phyloP scores from a whole-genome alignment of 2,797 vertebrate genomes.

The Sandelia bainsii region DNA sequence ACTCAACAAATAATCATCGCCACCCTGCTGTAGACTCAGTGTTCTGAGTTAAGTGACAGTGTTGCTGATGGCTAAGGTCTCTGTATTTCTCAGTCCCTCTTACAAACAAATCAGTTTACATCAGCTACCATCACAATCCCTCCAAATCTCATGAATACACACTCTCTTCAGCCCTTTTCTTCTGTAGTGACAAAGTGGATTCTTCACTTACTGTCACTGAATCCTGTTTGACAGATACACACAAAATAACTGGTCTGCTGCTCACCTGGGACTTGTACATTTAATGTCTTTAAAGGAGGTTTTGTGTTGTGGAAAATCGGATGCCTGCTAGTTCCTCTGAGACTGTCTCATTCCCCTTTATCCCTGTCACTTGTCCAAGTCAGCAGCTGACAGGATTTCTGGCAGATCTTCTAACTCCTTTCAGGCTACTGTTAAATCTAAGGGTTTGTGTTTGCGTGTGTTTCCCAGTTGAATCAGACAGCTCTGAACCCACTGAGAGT shows the following conservation, averaged over 20 bases:
- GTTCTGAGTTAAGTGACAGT: too few species aligned
- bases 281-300: constrained; percentile 24
- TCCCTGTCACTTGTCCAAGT: constrained; percentile 33
- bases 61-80: neutral
- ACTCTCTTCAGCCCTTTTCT: constrained; percentile 8
- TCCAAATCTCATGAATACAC: constrained; percentile 32
- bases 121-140: constrained; percentile 24
- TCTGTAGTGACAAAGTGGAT: constrained; percentile 12
- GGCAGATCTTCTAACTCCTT: constrained; percentile 35
- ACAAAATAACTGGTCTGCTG: neutral
- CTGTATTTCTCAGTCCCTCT: neutral
- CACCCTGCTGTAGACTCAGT: neutral
- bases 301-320: constrained; percentile 30
- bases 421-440: constrained; percentile 29
- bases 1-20: neutral
- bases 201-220: constrained; percentile 11
- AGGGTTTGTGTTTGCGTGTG: constrained; percentile 10
- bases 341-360: constrained; percentile 22
- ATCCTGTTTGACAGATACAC: constrained; percentile 24
- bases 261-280: constrained; percentile 42
- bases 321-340: constrained; percentile 27
- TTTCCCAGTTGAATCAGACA: constrained; percentile 42
- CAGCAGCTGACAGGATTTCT: constrained; percentile 35
- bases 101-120: neutral
- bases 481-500: constrained; percentile 42